These are phyloP conservation scores for Sebastes wilsoni DNA, from an alignment of 2,797 vertebrate species.

Conservation along the genomic window DNA sequence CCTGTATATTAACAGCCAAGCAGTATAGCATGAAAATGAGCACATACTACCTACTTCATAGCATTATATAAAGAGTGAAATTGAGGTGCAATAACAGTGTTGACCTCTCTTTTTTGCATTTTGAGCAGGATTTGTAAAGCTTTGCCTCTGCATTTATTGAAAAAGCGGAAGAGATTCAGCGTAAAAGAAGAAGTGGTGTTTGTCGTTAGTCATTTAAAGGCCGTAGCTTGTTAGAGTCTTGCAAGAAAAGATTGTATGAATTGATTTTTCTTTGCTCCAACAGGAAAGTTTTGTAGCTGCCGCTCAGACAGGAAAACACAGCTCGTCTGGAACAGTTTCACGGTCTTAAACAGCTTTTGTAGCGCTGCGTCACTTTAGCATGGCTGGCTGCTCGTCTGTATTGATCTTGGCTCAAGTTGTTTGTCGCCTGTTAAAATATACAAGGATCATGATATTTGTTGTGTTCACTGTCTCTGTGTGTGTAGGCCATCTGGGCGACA, in stretches of 20 bases:
- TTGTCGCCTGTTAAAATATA: slow-evolving; percentile 61
- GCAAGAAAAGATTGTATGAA: slow-evolving; percentile 19
- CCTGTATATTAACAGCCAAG: neutral
- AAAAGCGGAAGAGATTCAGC: neutral
- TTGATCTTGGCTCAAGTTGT: slow-evolving; percentile 52
- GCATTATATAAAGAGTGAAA: neutral
- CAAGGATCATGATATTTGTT: slow-evolving; percentile 58
- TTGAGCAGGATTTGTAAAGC: slow-evolving; percentile 3
- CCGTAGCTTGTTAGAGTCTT: slow-evolving; percentile 24
- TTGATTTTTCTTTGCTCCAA: slow-evolving; percentile 35
- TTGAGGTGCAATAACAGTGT: neutral
- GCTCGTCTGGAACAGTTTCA: slow-evolving; percentile 33
- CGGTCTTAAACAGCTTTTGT: slow-evolving; percentile 37
- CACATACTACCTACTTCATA: neutral
- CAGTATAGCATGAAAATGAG: neutral
- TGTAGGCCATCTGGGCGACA: slow-evolving; percentile 41
- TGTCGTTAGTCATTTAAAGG: slow-evolving; percentile 32
- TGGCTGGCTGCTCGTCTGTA: slow-evolving; percentile 39
- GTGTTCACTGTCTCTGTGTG: slow-evolving; percentile 61
- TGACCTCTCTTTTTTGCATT: neutral
- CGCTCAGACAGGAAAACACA: slow-evolving; percentile 36
- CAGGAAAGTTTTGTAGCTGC: neutral
- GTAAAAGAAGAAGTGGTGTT: neutral
- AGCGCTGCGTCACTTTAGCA: slow-evolving; percentile 19
- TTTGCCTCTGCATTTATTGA: neutral